phyloP scores from a whole-genome alignment of 2,113 vertebrate species.

The Eptesicus fuscus region DNA sequence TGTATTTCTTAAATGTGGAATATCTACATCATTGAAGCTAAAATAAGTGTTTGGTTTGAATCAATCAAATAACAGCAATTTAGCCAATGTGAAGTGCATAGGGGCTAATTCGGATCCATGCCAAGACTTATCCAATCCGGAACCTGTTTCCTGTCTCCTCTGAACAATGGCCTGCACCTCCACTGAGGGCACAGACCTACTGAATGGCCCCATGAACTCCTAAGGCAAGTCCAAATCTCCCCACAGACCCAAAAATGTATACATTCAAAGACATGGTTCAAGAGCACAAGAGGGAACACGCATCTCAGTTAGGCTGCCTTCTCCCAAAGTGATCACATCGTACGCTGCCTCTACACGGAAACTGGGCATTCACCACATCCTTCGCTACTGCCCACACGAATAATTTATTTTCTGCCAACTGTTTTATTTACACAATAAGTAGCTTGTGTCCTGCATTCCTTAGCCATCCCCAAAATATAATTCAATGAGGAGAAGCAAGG shows the following conservation, averaged over 20 bases:
- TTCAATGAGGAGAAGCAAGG: neutral
- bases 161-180: neutral
- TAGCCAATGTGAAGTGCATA: neutral
- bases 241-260: neutral
- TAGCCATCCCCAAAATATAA: neutral
- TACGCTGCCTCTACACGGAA: neutral
- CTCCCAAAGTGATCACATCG: neutral
- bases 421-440: neutral
- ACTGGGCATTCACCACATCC: neutral
- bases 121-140: neutral
- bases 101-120: neutral
- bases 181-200: neutral
- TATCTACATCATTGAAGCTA: neutral
- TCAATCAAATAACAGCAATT: neutral
- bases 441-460: neutral
- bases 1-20: neutral
- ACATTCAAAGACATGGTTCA: neutral
- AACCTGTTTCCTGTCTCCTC: neutral
- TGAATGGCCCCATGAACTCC: neutral
- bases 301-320: neutral
- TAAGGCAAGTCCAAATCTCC: constrained; percentile 3
- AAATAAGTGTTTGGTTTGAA: neutral
- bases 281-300: neutral
- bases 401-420: neutral
- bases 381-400: neutral